Conservation (phyloP, 2,797 vertebrate genomes). For the Selene dorsalis region DNA sequence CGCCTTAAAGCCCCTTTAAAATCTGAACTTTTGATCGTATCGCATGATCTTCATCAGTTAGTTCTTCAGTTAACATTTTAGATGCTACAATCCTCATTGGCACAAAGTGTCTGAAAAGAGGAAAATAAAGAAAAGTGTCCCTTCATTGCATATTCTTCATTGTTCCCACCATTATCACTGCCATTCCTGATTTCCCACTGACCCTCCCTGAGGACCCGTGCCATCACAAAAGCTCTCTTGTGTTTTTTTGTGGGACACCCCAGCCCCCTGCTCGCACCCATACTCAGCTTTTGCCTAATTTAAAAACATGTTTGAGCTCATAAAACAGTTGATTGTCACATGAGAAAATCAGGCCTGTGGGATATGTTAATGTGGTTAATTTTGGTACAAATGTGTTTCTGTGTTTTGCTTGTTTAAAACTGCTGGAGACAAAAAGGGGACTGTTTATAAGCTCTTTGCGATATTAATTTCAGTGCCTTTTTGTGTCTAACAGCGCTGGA, state of each 20-base stretch:
- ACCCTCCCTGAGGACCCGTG: conserved; percentile 29
- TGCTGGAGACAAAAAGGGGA: not conserved
- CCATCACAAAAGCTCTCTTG: conserved; percentile 55
- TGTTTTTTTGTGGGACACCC: conserved; percentile 25
- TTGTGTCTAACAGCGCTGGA: conserved; percentile 79
- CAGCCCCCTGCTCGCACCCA: not conserved
- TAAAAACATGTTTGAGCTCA: conserved; percentile 32
- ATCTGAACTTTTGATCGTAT: not conserved
- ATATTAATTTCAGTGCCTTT: not conserved
- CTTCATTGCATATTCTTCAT: not conserved
- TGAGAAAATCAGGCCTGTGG: not conserved
- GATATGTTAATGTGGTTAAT: not conserved
- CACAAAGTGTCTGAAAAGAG: not conserved
- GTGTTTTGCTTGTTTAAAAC: not conserved
- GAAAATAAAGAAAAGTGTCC: conserved; percentile 3
- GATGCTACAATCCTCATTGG: not conserved
- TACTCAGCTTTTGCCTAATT: conserved; percentile 26
- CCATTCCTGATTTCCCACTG: conserved; percentile 5
- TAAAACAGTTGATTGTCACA: conserved; percentile 19
- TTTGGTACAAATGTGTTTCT: not conserved
- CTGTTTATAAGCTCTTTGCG: not conserved
- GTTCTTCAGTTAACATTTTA: not conserved
- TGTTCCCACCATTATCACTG: conserved; percentile 5
- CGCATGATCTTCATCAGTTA: not conserved
- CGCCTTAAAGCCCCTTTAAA: not conserved